Evolutionary conservation across 2,797 vertebrate genomes (phyloP).

Genomic region (Dipus sagitta): DNA sequence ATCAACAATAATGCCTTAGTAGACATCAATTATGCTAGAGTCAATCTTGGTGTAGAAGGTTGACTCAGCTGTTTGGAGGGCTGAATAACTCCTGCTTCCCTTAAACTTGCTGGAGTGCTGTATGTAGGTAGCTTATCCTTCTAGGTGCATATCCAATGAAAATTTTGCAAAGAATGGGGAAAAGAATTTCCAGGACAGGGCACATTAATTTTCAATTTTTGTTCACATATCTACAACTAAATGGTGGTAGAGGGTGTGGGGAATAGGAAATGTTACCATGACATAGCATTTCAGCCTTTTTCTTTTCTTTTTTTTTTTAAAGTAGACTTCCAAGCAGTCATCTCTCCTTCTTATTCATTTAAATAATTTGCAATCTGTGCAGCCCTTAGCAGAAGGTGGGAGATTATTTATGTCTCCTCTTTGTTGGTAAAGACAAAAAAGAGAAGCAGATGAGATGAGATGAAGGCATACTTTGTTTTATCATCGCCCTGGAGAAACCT

Average conservation of each 20-base stretch:
- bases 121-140: background rate
- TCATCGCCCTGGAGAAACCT: slow-evolving; percentile 69
- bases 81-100: background rate
- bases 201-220: background rate
- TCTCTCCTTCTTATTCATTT: slow-evolving; percentile 67
- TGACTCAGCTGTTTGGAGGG: background rate
- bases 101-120: background rate
- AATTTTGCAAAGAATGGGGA: background rate
- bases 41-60: background rate
- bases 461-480: slow-evolving; percentile 75
- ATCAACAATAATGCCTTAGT: background rate
- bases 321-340: slow-evolving; percentile 55
- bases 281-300: slow-evolving; percentile 28
- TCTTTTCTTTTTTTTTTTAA: slow-evolving; percentile 32
- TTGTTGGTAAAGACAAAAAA: slow-evolving; percentile 78
- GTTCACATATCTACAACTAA: background rate
- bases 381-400: slow-evolving; percentile 67
- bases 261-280: background rate
- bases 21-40: background rate
- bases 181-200: background rate
- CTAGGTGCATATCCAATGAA: background rate
- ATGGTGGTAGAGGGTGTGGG: no score
- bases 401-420: slow-evolving; percentile 77
- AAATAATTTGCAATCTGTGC: slow-evolving; percentile 67
- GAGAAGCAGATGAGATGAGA: slow-evolving; percentile 78